These are phyloP conservation scores for Dexiosoma caninum DNA, from an alignment of 2,888 invertebrate genomes.

Conservation along the genomic window DNA sequence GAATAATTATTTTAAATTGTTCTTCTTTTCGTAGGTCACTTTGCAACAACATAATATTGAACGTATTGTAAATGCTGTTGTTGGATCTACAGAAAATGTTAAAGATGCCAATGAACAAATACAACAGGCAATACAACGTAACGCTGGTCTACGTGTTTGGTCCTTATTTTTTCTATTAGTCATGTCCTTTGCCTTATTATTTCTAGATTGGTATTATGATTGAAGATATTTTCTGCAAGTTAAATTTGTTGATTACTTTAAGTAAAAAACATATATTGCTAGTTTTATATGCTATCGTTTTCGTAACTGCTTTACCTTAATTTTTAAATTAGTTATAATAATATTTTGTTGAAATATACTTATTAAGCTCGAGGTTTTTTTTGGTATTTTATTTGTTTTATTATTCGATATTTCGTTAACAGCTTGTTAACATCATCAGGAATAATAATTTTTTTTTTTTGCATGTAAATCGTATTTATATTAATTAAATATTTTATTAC, in stretches of 20 bases:
- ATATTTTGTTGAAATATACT: no score
- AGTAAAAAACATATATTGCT: not conserved
- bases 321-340: not conserved
- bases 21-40: slow-evolving; percentile 81
- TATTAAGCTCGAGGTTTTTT: no score
- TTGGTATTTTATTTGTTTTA: no score
- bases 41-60: slow-evolving; percentile 97
- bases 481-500: no score
- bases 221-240: slow-evolving; percentile 70
- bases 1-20: no score
- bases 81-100: slow-evolving; percentile 96
- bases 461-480: no score
- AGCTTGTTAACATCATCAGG: no score
- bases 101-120: slow-evolving; percentile 98
- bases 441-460: no score
- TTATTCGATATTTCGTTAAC: no score
- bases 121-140: slow-evolving; percentile 96
- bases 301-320: slow-evolving; percentile 43
- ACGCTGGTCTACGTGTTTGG: slow-evolving; percentile 96
- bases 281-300: not conserved
- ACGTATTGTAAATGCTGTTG: slow-evolving; percentile 90
- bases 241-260: not conserved
- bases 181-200: slow-evolving; percentile 95
- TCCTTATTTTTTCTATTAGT: slow-evolving; percentile 96
- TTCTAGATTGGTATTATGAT: slow-evolving; percentile 99